Base-by-base conservation (phyloP, 2,113 vertebrate genomes). In the Barbus barbus region DNA sequence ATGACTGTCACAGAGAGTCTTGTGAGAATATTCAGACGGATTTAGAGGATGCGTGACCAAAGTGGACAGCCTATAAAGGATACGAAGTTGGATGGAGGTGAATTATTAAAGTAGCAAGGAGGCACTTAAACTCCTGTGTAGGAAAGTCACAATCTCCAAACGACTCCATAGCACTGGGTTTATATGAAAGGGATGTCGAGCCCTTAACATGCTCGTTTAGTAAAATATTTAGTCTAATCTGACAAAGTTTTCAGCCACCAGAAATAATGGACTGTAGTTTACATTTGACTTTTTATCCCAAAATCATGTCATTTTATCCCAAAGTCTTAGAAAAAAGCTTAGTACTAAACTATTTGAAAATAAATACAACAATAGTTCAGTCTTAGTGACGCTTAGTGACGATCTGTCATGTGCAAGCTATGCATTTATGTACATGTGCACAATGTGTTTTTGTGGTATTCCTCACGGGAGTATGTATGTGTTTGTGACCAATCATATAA, bases 391-490 rank as follows among this genome's bases (percentile, higher is more conserved):
- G 20, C 69, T 24, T n/a, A n/a, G n/a, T n/a, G n/a, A n/a, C 24
- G 41, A 75, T 48, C 24, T 26, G 51, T 48, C 73, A 28, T 51
- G 26, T 48, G 16, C 28, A 7, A 75, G 41, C 16, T 51, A 22
- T 51, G 24, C 33, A 77, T 77, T 75, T 75, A 28, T 31, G 24
- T 28, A 60, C 56, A 24, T 16, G 36, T 78, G 56, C 56, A 26
- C 78, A 31, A 7, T 18, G 9, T 48, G 26, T 65, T 31, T 63
- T 79, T 79, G 58, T 28, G 56, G 56, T 65, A 46, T 80, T 46
- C 38, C 60, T 72, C 28, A 82, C 14, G 9, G 56, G 81, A 51
- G 61, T 79, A 78, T 85, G 83, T 9, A 44, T 73, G 60, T 48
- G 41, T 48, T 22, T 53, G 56, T 53, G 77, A 53, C n/a, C 72